Evolutionary conservation across 2,888 invertebrate species (phyloP).

Genomic region (Rhabditophanes sp.): DNA sequence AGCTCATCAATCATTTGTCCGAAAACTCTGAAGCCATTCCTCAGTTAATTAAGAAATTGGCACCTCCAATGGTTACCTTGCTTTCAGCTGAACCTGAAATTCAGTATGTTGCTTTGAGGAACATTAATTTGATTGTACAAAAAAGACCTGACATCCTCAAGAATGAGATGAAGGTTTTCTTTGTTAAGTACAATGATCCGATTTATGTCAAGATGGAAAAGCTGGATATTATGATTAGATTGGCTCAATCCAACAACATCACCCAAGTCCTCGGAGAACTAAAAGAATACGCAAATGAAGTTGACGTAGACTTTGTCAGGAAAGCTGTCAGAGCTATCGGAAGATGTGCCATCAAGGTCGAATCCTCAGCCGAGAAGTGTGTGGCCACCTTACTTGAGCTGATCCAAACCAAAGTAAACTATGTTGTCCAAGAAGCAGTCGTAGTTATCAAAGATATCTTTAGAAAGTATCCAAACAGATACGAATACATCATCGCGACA

Average conservation of each 20-base stretch:
- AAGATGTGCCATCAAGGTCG: constrained; percentile 74
- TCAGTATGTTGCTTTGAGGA: constrained; percentile 90
- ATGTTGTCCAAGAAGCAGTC: constrained; percentile 97
- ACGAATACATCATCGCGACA: constrained; percentile 96
- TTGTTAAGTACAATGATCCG: constrained; percentile 98
- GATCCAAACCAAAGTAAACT: constrained; percentile 97
- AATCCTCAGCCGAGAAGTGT: constrained; percentile 91
- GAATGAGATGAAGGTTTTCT: constrained; percentile 99
- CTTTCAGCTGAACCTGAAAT: constrained; percentile 96
- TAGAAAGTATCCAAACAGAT: constrained; percentile 87
- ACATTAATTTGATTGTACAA: constrained; percentile 96
- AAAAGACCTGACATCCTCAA: constrained; percentile 93
- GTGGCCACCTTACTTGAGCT: constrained; percentile 89
- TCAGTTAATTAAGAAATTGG: constrained; percentile 82
- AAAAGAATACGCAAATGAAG: constrained; percentile 89
- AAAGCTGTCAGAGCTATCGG: constrained; percentile 97
- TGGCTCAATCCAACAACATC: constrained; percentile 92
- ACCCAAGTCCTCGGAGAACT: constrained; percentile 91
- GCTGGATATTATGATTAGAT: constrained; percentile 92
- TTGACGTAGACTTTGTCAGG: constrained; percentile 96
- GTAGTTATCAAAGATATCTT: constrained; percentile 76
- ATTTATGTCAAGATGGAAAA: constrained; percentile 98
- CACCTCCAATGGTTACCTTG: constrained; percentile 92
- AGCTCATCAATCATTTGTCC: constrained; percentile 88
- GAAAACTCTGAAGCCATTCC: constrained; percentile 80